phyloP scores from a whole-genome alignment of 2,113 vertebrate species.

The Pantherophis guttatus region DNA sequence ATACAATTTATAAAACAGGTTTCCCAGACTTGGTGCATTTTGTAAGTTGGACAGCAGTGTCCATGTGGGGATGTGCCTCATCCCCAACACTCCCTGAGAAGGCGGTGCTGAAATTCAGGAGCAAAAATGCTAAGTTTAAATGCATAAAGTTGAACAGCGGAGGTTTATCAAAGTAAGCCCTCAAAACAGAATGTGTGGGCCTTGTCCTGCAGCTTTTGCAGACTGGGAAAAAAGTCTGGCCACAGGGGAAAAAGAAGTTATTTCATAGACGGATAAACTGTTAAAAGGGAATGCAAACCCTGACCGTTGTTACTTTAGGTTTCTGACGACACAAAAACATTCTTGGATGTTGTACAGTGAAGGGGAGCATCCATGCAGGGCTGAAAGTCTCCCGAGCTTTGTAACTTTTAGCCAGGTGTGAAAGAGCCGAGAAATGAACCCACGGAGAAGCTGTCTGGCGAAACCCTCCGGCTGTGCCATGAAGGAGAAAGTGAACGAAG shows the following conservation, averaged over 20 bases:
- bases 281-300: too few species aligned
- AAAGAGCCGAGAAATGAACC: too few species aligned
- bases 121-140: background rate
- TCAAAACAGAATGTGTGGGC: background rate
- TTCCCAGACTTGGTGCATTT: background rate
- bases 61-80: background rate
- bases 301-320: background rate
- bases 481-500: background rate
- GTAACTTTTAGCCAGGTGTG: background rate
- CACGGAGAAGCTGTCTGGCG: background rate
- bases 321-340: background rate
- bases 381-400: too few species aligned
- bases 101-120: background rate
- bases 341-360: background rate
- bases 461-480: background rate
- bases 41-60: background rate
- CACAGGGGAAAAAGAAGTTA: background rate
- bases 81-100: background rate
- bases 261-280: too few species aligned
- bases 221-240: background rate
- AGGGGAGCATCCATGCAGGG: too few species aligned
- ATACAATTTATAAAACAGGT: background rate
- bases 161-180: background rate
- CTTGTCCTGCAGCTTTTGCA: background rate
- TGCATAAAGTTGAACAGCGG: background rate